Conservation (phyloP, 2,797 vertebrate genomes). For the Tachyglossus aculeatus region DNA sequence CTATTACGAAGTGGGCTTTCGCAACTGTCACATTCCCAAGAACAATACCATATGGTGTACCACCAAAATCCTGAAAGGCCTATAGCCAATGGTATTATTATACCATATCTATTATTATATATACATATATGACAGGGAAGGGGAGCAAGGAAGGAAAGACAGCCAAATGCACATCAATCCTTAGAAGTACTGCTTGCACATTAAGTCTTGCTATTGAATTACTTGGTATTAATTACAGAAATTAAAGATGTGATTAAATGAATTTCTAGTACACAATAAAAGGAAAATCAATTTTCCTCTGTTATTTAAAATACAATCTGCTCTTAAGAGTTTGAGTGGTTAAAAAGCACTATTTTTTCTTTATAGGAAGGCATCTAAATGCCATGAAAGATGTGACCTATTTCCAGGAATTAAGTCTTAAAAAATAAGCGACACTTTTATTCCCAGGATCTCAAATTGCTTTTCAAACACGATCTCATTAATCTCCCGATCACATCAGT, state of each 20-base stretch:
- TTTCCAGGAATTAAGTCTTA: too few species aligned
- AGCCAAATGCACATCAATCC: not conserved
- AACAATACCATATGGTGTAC: conserved; percentile 14
- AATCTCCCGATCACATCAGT: too few species aligned
- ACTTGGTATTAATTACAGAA: conserved; percentile 56
- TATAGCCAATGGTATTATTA: too few species aligned
- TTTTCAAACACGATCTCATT: too few species aligned
- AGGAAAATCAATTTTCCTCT: conserved; percentile 26
- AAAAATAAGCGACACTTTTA: too few species aligned
- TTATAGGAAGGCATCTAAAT: conserved; percentile 48
- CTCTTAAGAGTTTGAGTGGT: conserved; percentile 31
- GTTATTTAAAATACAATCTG: conserved; percentile 60
- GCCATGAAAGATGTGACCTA: conserved; percentile 33
- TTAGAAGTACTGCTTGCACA: conserved; percentile 20
- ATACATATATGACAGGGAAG: too few species aligned
- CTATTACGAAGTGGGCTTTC: not conserved
- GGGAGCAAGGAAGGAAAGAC: not conserved
- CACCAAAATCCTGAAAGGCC: conserved; percentile 19
- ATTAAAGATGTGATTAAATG: conserved; percentile 62
- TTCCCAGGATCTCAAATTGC: too few species aligned
- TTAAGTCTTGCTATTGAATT: conserved; percentile 41
- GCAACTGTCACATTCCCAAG: conserved; percentile 10
- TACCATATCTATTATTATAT: too few species aligned
- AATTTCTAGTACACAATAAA: conserved; percentile 47
- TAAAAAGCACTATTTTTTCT: conserved; percentile 52